Evolutionary conservation across 2,797 vertebrate genomes (phyloP).

Genomic region (Crax fasciolata): DNA sequence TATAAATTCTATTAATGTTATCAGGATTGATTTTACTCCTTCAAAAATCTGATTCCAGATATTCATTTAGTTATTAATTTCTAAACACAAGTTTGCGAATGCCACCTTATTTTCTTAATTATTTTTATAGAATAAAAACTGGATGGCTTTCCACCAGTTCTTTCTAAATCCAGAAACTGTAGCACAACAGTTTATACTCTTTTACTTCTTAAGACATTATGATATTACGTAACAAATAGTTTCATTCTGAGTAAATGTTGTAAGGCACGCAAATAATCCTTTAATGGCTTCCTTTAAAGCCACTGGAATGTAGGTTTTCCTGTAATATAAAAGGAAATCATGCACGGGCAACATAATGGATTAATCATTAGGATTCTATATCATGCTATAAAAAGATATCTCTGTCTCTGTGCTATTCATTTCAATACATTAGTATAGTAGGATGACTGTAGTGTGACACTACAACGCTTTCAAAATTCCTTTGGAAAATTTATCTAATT

Average conservation of each 20-base stretch:
- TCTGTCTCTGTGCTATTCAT: constrained; percentile 27
- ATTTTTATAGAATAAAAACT: neutral
- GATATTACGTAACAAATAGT: constrained; percentile 64
- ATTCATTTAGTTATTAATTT: constrained; percentile 11
- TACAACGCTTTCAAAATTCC: neutral
- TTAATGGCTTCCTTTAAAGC: constrained; percentile 68
- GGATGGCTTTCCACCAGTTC: neutral
- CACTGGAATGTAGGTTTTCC: constrained; percentile 45
- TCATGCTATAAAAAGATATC: constrained; percentile 19
- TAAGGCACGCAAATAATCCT: constrained; percentile 68
- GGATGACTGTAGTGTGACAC: neutral
- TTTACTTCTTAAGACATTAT: constrained; percentile 67
- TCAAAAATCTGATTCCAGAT: neutral
- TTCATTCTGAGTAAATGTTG: constrained; percentile 69
- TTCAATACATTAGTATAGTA: constrained; percentile 8
- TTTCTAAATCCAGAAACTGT: constrained; percentile 53
- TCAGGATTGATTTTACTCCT: neutral
- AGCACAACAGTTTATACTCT: constrained; percentile 36
- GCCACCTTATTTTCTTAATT: neutral
- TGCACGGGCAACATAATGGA: constrained; percentile 60
- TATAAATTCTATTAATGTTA: neutral
- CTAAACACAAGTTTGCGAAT: neutral
- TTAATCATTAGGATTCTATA: constrained; percentile 66
- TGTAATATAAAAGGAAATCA: constrained; percentile 74
- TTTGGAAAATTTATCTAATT: neutral